Evolutionary conservation across 2,797 vertebrate genomes (phyloP).

Genomic region (Eurystomus glaucurus): DNA sequence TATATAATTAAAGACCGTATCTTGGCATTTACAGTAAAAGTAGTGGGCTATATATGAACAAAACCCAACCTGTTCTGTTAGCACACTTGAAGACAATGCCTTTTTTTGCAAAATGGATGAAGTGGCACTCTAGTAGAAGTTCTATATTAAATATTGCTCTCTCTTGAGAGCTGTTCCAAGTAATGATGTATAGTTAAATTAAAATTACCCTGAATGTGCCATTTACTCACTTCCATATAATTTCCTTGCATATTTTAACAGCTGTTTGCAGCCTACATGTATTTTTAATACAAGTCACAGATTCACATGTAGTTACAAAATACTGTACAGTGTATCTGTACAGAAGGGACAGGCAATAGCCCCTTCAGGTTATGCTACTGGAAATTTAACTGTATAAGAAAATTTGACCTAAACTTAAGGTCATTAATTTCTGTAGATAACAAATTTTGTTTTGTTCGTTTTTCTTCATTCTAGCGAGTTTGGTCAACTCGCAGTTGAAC

Average conservation of each 20-base stretch:
- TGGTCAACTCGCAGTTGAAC: conserved; percentile 94
- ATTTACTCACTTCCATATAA: background rate
- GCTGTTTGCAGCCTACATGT: background rate
- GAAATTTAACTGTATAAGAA: background rate
- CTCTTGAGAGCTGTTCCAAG: background rate
- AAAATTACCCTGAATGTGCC: background rate
- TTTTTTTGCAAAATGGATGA: background rate
- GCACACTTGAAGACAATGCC: background rate
- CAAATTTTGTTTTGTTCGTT: background rate
- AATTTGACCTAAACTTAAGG: fast-evolving
- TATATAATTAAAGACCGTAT: background rate
- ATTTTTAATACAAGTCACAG: background rate
- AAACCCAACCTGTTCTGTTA: background rate
- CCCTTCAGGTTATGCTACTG: background rate
- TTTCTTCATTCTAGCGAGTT: conserved; percentile 88
- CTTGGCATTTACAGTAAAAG: background rate
- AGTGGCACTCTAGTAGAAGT: background rate
- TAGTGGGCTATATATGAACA: background rate
- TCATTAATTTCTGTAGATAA: background rate
- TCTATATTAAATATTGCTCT: background rate
- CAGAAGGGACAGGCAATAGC: background rate
- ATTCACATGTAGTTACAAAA: background rate
- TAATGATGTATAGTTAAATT: background rate
- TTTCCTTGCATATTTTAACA: background rate
- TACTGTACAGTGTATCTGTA: background rate